Percentiles rank a stretch among this genome's conserved stretches.
These are phyloP conservation scores for Lapara coniferarum DNA, from an alignment of 2,888 invertebrate genomes.

Conservation along the genomic window DNA sequence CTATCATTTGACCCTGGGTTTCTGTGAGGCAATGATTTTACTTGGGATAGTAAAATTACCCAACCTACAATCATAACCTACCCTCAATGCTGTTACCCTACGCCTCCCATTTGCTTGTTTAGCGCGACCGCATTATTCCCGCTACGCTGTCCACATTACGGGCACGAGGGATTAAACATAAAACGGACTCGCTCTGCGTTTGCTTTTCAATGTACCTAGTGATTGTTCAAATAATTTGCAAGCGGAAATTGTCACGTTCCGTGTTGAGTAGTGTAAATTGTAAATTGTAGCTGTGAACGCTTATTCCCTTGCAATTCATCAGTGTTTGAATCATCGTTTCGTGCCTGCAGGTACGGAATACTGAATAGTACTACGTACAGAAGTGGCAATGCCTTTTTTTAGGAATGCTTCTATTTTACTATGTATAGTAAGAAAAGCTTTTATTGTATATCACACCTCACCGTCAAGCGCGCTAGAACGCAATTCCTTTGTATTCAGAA, in stretches of 20 bases:
- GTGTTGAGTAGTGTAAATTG: conserved; percentile 10
- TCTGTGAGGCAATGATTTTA: no score
- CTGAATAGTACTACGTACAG: no score
- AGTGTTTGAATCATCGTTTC: not conserved
- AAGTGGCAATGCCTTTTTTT: no score
- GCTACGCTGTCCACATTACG: not conserved
- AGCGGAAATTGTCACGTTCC: conserved; percentile 11
- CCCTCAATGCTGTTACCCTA: no score
- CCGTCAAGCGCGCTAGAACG: no score
- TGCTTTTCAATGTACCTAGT: conserved; percentile 10
- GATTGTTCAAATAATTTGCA: conserved; percentile 12
- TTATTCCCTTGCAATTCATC: conserved; percentile 8
- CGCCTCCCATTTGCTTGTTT: not conserved
- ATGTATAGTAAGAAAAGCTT: no score
- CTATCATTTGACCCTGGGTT: no score
- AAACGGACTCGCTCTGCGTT: not conserved
- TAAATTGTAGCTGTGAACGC: not conserved
- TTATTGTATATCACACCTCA: no score
- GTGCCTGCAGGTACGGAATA: not conserved
- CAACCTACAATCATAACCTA: no score
- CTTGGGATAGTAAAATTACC: no score
- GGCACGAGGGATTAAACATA: not conserved
- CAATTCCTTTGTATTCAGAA: no score
- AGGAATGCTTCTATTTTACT: no score
- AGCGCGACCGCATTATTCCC: not conserved